Base-by-base conservation (phyloP, 2,888 invertebrate species). In the Anticlea derivata region DNA sequence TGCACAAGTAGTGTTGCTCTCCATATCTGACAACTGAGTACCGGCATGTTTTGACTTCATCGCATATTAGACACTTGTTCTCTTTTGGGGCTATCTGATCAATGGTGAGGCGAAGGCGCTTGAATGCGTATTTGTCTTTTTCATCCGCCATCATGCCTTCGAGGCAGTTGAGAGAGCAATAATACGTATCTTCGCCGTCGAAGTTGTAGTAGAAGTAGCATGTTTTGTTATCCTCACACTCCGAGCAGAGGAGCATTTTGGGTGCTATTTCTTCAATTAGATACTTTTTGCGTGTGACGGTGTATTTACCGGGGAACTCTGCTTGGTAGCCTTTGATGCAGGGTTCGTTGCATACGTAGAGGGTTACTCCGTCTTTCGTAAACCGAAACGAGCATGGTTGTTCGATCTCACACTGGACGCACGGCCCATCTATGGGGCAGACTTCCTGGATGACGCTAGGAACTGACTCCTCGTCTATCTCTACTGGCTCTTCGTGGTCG, bases 121-220 rank as follows among this genome's bases (percentile, higher is more conserved):
- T 91, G 51, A 91, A 86, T 8, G 86, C 79, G 63, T 91, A 93
- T 66, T 92, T 92, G 0, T 92, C 92, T 22, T 80, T 80, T 61
- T 93, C 91, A 17, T 86, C 89, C 0, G 82, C 90, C 75, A 92
- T 85, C 79, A 92, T 85, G 27, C 89, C 86, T 59, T 91, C 80
- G 8, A 92, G 81, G 55, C 93, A 93, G 2, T 75, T 73, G 22
- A 91, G 73, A 38, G 93, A 93, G 44, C 93, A 81, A 63, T 92
- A 93, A 50, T 90, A 82, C 0, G 83, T 89, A 47, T 89, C 85
- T 46, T 84, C 85, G 0, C 83, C 89, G 29, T 85, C 90, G 51
- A 73, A 86, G 48, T 89, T 83, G 57, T 87, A 87, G 61, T 85
- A 87, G 59, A 90, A 90, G 51, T 82, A 90, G 60, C 91, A 90